Evolutionary conservation across 2,888 invertebrate species (phyloP), one percentile per base, ranked within the genome.

Genomic region (Tetropium fuscum): DNA sequence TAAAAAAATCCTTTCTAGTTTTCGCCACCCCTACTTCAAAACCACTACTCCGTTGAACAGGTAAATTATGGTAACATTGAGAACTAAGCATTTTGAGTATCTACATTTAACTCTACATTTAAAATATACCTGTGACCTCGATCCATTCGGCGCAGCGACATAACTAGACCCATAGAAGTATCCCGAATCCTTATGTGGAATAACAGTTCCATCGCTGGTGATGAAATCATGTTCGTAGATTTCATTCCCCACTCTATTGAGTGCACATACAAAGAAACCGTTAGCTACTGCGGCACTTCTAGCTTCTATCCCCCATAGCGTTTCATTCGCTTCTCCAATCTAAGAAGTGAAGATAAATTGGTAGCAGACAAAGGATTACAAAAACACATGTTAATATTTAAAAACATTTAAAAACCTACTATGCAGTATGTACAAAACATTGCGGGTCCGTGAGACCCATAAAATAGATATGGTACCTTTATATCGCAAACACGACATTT

Each of bases 91-190:
- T n/a, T n/a, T n/a, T n/a, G n/a, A n/a, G n/a, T n/a, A n/a, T n/a
- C n/a, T n/a, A n/a, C n/a, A n/a, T n/a, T n/a, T n/a, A n/a, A n/a
- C n/a, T n/a, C n/a, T 2, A 25, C n/a, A 25, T 25, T 25, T 25
- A 2, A 32, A n/a, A 32, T 6, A 83, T 82, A 92, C 92, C 16
- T 94, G 95, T 56, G 97, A 97, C 75, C 97, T 86, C 36, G 88
- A 87, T 1, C 98, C 98, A 84, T 98, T 93, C 0, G 99, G 99
- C 1, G 93, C 94, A 6, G 97, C 90, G 1, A 97, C 87, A 78
- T 98, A 99, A 69, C 94, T 93, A 0, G 97, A 96, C 0, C 97
- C 99, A 80, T 97, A 99, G 79, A 98, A 99, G 69, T 91, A 93
- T 5, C 98, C 97, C 70, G 97, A 92, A 59, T 90, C 88, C 68